Base-by-base conservation (phyloP, 2,797 vertebrate species). In the Bradypus variegatus region DNA sequence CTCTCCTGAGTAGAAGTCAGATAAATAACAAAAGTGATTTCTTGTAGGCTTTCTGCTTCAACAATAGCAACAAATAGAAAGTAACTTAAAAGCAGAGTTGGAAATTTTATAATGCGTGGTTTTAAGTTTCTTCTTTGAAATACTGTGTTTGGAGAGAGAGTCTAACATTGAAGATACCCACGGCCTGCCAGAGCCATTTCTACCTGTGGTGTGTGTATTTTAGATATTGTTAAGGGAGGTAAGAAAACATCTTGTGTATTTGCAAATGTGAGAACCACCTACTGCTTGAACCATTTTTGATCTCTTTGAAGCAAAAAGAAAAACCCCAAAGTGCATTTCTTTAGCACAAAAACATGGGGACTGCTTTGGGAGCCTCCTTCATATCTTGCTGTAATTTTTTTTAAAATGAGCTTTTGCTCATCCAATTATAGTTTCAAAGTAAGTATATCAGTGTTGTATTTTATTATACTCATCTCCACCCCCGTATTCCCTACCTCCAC, bases 241-340 rank as follows among this genome's bases (percentile, higher is more conserved):
- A 45, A 72, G 67, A 76, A 76, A 93, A 78, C 87, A 45, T 76
- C 55, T 55, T 16, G 8, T 31, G 72, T 85, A 29, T 88, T 86
- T 85, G 90, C 92, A 95, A 92, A 87, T 70, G 73, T 72, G 85
- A 78, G 50, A 92, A 89, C 64, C 87, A 95, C 83, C 89, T n/a
- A 33, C 7, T 41, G 55, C 62, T 90, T 55, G 18, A 91, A 69
- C 23, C 60, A 85, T 67, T 78, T 86, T 87, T 89, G 81, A 93
- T 93, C 53, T 80, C n/a, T 88, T 88, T n/a, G 41, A 72, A 16
- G 93, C 70, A 50, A 82, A 92, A 92, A 85, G 85, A 91, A 87
- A 89, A 86, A 60, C 62, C 65, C 21, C 53, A 5, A 14, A 58
- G 84, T 18, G 8, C 1, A 23, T 88, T 86, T 76, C 41, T 83